phyloP scores from a whole-genome alignment of 1,140 invertebrate genomes.

The Bombus waltoni region DNA sequence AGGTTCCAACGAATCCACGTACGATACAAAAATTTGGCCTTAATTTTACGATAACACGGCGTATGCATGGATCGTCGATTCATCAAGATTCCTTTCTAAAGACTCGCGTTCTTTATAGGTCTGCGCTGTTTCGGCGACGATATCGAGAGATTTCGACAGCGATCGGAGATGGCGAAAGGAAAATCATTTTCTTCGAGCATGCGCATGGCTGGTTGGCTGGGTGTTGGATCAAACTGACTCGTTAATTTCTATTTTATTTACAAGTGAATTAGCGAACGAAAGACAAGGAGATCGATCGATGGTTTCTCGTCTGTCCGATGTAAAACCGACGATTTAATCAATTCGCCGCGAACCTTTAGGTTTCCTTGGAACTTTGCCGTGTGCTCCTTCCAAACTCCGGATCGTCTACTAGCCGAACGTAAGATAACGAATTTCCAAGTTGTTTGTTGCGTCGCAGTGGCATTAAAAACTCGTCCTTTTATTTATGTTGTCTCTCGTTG shows the following conservation, averaged over 20 bases:
- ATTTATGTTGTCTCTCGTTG: not conserved
- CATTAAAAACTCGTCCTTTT: not conserved
- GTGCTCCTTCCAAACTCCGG: not conserved
- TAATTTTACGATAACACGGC: not conserved
- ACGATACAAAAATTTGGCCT: not conserved
- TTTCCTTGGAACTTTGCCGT: not conserved
- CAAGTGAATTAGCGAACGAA: not conserved
- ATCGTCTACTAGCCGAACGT: not conserved
- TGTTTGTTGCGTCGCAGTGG: too few species aligned
- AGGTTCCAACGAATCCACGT: too few species aligned
- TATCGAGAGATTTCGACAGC: too few species aligned
- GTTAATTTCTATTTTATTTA: too few species aligned
- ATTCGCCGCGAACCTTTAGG: not conserved
- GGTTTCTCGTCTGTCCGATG: not conserved
- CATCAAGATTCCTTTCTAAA: too few species aligned
- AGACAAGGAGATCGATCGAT: not conserved
- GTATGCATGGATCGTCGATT: not conserved
- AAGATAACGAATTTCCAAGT: not conserved
- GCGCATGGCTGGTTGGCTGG: not conserved
- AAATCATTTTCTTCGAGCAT: not conserved
- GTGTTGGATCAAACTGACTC: fast-evolving
- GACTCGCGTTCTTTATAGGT: too few species aligned
- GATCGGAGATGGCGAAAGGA: not conserved
- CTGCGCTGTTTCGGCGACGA: too few species aligned
- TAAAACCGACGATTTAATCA: not conserved